phyloP scores from a whole-genome alignment of 1,140 invertebrate species.

The Telenomus remus region DNA sequence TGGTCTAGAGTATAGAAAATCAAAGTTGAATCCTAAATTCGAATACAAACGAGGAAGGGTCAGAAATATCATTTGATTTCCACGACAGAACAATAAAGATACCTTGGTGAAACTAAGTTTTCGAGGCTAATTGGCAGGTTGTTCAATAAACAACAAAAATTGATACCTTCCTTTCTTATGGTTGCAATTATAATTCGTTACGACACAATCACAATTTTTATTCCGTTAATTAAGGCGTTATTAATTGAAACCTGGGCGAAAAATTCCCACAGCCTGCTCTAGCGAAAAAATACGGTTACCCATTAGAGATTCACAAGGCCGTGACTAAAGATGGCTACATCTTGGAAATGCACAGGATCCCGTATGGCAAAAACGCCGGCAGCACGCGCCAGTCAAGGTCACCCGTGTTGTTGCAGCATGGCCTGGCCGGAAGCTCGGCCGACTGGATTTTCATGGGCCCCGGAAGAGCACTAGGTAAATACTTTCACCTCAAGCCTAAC shows the following conservation, averaged over 20 bases:
- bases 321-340: constrained; percentile 83
- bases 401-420: constrained; percentile 80
- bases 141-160: not conserved
- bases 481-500: constrained; percentile 15
- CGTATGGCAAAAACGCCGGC: constrained; percentile 59
- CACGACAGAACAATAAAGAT: not conserved
- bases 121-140: not conserved
- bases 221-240: not conserved
- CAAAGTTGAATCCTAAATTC: too few relatives aligned
- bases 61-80: not conserved
- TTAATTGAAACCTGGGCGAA: constrained; percentile 10
- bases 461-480: constrained; percentile 71
- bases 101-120: not conserved
- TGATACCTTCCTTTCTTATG: not conserved
- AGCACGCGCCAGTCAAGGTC: constrained; percentile 55
- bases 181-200: not conserved
- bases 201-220: not conserved
- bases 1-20: too few relatives aligned
- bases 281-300: constrained; percentile 76
- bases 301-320: constrained; percentile 77
- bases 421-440: constrained; percentile 77
- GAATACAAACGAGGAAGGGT: too few relatives aligned
- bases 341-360: constrained; percentile 81
- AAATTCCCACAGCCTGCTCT: constrained; percentile 71
- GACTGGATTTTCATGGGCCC: constrained; percentile 79